These are phyloP conservation scores for Echinarachnius parma DNA, from an alignment of 53 echinoderm and acorn worm genomes.

Conservation along the genomic window DNA sequence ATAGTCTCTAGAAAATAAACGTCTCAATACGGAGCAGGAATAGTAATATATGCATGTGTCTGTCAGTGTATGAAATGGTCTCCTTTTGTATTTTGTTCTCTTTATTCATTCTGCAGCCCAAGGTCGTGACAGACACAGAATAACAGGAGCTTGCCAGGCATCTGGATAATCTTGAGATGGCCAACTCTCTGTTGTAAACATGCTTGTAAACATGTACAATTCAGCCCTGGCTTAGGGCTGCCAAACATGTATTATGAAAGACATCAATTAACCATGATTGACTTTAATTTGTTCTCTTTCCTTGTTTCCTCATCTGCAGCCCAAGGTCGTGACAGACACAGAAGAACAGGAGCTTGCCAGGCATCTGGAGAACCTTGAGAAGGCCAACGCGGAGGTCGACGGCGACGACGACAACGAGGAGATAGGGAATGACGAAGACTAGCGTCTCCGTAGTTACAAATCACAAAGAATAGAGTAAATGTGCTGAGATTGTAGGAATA, in stretches of 20 bases:
- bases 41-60: too few species aligned
- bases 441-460: not conserved
- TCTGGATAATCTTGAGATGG: too few species aligned
- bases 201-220: too few species aligned
- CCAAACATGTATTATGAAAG: too few species aligned
- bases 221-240: too few species aligned
- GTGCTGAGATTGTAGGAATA: too few species aligned
- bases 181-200: too few species aligned
- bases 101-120: conserved; percentile 51
- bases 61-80: too few species aligned
- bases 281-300: not conserved
- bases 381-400: conserved; percentile 84
- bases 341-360: conserved; percentile 93
- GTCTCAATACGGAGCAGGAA: too few species aligned
- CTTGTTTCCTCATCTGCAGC: conserved; percentile 44
- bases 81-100: not conserved
- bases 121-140: too few species aligned
- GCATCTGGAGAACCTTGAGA: conserved; percentile 88
- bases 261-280: not conserved
- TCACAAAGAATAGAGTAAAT: not conserved
- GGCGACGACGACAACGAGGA: conserved; percentile 93
- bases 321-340: conserved; percentile 94
- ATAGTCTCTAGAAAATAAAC: too few species aligned
- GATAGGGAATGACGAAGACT: conserved; percentile 42
- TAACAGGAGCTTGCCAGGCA: too few species aligned